A percentile compares a stretch with the other conserved stretches of the same genome.
Evolutionary conservation across 2,888 invertebrate genomes (phyloP).

Genomic region (Calliopum simillimum): DNA sequence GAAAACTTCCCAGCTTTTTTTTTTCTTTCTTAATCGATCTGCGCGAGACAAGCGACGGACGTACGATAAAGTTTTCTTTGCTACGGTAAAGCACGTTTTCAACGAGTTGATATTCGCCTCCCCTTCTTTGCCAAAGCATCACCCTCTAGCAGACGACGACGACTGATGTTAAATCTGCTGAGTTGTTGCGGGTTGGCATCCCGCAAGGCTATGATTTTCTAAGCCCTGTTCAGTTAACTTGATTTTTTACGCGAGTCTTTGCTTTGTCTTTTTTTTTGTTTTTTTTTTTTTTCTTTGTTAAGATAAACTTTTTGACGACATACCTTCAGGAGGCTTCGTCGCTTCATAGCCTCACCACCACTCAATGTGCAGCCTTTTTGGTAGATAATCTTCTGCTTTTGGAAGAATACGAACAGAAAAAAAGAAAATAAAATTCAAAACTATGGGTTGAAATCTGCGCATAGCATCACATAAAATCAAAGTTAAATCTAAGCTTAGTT

Average conservation of each 20-base stretch:
- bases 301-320: slow-evolving; percentile 45
- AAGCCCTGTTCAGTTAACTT: slow-evolving; percentile 9
- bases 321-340: slow-evolving; percentile 41
- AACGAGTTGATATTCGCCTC: background rate
- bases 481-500: slow-evolving; percentile 52
- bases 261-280: no score
- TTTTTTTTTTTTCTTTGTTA: no score
- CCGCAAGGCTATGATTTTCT: slow-evolving; percentile 29
- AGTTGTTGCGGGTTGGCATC: slow-evolving; percentile 22
- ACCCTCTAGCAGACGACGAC: no score
- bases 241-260: background rate
- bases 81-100: slow-evolving; percentile 20
- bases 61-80: slow-evolving; percentile 24
- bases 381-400: slow-evolving; percentile 47
- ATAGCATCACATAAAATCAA: slow-evolving; percentile 58
- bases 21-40: slow-evolving; percentile 35
- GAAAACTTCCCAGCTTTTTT: background rate
- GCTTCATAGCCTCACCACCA: slow-evolving; percentile 2
- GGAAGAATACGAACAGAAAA: background rate
- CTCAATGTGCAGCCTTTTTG: slow-evolving; percentile 33
- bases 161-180: no score
- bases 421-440: slow-evolving; percentile 5
- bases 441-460: slow-evolving; percentile 38
- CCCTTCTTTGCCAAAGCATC: background rate
- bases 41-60: slow-evolving; percentile 24